phyloP scores from a whole-genome alignment of 2,888 invertebrate species.

The Meloe dianella region DNA sequence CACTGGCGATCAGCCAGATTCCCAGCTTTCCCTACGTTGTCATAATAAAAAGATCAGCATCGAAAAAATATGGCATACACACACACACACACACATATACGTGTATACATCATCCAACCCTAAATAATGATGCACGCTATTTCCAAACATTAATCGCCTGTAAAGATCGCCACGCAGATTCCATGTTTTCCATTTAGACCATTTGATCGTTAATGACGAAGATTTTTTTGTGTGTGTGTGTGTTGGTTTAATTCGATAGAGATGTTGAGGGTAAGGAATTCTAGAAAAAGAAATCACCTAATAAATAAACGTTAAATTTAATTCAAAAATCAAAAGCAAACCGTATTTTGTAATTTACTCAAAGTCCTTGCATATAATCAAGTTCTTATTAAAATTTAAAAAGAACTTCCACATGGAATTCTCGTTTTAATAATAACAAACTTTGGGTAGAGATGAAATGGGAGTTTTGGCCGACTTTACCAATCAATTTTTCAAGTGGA shows the following conservation, averaged over 20 bases:
- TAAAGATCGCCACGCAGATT: constrained; percentile 24
- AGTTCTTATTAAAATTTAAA: background rate
- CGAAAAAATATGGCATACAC: constrained; percentile 26
- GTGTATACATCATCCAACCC: background rate
- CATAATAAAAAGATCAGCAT: constrained; percentile 1
- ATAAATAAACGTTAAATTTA: background rate
- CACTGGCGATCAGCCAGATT: constrained; percentile 35
- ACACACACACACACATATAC: background rate
- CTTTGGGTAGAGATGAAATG: background rate
- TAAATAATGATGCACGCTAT: constrained; percentile 14
- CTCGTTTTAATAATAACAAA: background rate
- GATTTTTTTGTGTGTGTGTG: background rate
- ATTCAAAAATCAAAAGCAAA: background rate
- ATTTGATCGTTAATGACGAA: background rate
- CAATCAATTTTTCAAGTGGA: background rate
- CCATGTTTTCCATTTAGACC: constrained; percentile 21
- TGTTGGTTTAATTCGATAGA: background rate
- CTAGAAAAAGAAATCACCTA: background rate
- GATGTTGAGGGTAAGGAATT: too few relatives aligned
- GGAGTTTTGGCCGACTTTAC: background rate
- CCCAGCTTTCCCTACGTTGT: constrained; percentile 4
- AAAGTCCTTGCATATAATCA: background rate
- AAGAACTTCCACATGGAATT: background rate
- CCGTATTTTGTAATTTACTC: background rate
- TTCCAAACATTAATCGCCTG: constrained; percentile 24